Base-by-base conservation (phyloP, 2,797 vertebrate genomes). In the Kryptolebias ocellatus region DNA sequence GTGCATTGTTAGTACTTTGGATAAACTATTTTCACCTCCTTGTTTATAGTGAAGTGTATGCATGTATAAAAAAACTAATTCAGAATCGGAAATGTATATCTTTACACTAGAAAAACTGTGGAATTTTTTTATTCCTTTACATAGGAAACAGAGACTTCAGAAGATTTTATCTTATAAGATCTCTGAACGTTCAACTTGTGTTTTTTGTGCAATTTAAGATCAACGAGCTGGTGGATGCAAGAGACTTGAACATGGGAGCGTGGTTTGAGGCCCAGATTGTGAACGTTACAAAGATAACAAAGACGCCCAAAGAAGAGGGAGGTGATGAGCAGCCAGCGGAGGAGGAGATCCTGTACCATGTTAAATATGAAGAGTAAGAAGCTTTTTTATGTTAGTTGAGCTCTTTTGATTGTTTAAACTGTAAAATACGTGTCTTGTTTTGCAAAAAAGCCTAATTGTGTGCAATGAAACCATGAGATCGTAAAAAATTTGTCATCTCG, bases 331-430 rank as follows among this genome's bases (percentile, higher is more conserved):
- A 76, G n/a, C 59, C 78, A 7, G 80, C 37, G 3, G 85, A 91
- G 11, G 92, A 93, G 85, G 95, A 73, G 83, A 95, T 98, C 11
- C 64, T 93, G 2, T 99, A 99, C 83, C 96, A 98, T 0, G 95
- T 99, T 65, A 98, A 95, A 95, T 99, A 98, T 0, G 98, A 99
- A 27, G 97, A 98, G 97, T 99, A 89, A 96, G 97, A 67, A 31
- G 18, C 0, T 24, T 45, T 60, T 47, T 53, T 31, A 2, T 53
- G 2, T 9, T 45, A 34, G 5, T 14, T 6, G 47, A 28, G 17
- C 1, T 10, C 0, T 18, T 27, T 17, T 57, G 0, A 11, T 4
- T 17, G 15, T 52, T 12, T 16, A 29, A 0, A 31, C 10, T 7
- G 8, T 9, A 1, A 34, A 1, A 2, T 10, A 15, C 16, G 5